Evolutionary conservation across 2,888 invertebrate species (phyloP).

Genomic region (Proisotoma minuta): DNA sequence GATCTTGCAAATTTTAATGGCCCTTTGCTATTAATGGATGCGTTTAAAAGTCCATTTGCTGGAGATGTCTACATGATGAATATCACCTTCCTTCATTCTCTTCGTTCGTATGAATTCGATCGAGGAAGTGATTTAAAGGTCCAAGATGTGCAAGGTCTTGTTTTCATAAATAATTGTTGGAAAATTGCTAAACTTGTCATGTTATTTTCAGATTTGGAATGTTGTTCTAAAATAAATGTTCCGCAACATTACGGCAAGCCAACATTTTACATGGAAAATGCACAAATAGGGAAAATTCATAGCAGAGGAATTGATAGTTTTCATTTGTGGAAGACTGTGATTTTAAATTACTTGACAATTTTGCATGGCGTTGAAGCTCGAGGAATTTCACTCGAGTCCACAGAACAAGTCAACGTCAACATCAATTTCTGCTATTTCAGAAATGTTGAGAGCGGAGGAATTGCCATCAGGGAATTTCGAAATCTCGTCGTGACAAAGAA

Average conservation of each 20-base stretch:
- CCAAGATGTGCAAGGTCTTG: constrained; percentile 15
- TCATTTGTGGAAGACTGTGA: constrained; percentile 30
- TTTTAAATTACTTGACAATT: constrained; percentile 10
- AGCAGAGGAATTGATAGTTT: constrained; percentile 11
- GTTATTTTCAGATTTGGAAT: constrained; percentile 10
- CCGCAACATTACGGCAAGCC: constrained; percentile 16
- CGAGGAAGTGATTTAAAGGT: constrained; percentile 16
- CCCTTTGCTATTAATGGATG: not conserved
- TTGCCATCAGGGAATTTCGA: not conserved
- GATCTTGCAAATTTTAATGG: constrained; percentile 23
- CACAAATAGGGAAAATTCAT: constrained; percentile 12
- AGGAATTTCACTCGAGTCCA: constrained; percentile 10
- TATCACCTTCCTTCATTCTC: constrained; percentile 5
- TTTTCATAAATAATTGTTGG: too few relatives aligned
- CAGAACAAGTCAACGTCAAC: not conserved
- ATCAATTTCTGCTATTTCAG: not conserved
- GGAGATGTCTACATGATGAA: constrained; percentile 26
- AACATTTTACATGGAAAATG: constrained; percentile 19
- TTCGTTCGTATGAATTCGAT: constrained; percentile 16
- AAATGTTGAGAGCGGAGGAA: not conserved
- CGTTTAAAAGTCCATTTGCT: constrained; percentile 10
- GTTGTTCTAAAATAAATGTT: constrained; percentile 27
- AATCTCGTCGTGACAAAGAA: constrained; percentile 20
- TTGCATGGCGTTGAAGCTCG: not conserved
- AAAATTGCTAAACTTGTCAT: too few relatives aligned